A percentile compares a stretch with the other conserved stretches of the same genome.
phyloP scores from a whole-genome alignment of 2,888 invertebrate species.

The Drosophila recens region DNA sequence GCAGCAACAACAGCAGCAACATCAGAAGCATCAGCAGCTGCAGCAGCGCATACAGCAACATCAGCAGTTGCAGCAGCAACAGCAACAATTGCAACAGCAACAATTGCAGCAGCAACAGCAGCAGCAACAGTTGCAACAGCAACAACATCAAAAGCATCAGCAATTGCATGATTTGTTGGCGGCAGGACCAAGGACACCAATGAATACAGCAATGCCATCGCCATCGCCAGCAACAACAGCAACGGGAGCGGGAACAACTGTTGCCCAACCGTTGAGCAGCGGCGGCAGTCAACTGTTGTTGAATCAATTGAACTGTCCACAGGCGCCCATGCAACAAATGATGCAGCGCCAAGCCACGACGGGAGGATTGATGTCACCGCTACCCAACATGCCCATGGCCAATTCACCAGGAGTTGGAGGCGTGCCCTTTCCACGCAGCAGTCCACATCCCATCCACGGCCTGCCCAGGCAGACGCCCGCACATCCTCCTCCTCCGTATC shows the following conservation, averaged over 20 bases:
- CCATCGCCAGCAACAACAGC: slow-evolving; percentile 46
- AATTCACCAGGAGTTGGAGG: slow-evolving; percentile 83
- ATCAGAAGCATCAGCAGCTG: slow-evolving; percentile 84
- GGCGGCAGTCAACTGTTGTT: slow-evolving; percentile 81
- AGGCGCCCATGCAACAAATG: slow-evolving; percentile 84
- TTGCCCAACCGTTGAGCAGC: slow-evolving; percentile 81
- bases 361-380: slow-evolving; percentile 85
- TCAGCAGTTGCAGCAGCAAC: slow-evolving; percentile 79
- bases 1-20: slow-evolving; percentile 74
- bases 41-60: slow-evolving; percentile 80
- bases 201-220: slow-evolving; percentile 68
- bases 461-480: slow-evolving; percentile 81
- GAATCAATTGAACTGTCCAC: slow-evolving; percentile 84
- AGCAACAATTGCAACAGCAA: no score
- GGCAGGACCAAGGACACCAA: slow-evolving; percentile 79
- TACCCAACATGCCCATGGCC: slow-evolving; percentile 84
- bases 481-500: slow-evolving; percentile 89
- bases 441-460: slow-evolving; percentile 49
- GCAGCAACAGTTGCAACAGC: slow-evolving; percentile 68
- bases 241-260: slow-evolving; percentile 44
- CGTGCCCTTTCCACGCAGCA: slow-evolving; percentile 85
- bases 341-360: slow-evolving; percentile 79
- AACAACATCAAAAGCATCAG: slow-evolving; percentile 74
- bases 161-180: slow-evolving; percentile 82
- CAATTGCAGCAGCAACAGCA: slow-evolving; percentile 77